Conservation (phyloP, 1,140 invertebrate species). For the Nebria ingens region DNA sequence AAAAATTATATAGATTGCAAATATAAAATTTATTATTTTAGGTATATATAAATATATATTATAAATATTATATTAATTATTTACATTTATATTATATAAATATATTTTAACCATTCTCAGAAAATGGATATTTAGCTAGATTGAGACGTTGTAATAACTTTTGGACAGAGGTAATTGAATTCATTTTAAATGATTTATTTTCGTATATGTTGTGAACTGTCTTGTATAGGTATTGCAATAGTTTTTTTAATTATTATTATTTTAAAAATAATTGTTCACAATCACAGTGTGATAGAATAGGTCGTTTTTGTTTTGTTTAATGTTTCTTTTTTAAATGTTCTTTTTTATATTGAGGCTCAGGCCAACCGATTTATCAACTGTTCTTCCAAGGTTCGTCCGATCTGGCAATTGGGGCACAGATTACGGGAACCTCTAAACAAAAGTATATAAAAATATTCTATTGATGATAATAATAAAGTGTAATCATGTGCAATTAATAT, state of each 20-base stretch:
- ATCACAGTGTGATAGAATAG: background rate
- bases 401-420: background rate
- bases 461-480: constrained; percentile 4
- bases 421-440: background rate
- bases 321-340: background rate
- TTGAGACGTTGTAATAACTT: background rate
- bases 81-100: constrained; percentile 5
- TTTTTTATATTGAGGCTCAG: background rate
- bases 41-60: background rate
- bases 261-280: no score
- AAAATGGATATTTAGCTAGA: background rate
- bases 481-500: constrained; percentile 5
- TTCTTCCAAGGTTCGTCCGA: background rate
- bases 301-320: background rate
- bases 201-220: background rate
- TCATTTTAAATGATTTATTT: no score
- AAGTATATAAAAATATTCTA: background rate
- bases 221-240: background rate
- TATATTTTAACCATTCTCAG: background rate
- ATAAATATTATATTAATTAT: constrained; percentile 1
- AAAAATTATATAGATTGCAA: constrained; percentile 2
- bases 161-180: background rate
- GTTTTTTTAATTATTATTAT: background rate
- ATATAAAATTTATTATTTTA: background rate
- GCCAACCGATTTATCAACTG: background rate